Evolutionary conservation across 2,888 invertebrate species (phyloP).

Genomic region (Chalcis sispes): DNA sequence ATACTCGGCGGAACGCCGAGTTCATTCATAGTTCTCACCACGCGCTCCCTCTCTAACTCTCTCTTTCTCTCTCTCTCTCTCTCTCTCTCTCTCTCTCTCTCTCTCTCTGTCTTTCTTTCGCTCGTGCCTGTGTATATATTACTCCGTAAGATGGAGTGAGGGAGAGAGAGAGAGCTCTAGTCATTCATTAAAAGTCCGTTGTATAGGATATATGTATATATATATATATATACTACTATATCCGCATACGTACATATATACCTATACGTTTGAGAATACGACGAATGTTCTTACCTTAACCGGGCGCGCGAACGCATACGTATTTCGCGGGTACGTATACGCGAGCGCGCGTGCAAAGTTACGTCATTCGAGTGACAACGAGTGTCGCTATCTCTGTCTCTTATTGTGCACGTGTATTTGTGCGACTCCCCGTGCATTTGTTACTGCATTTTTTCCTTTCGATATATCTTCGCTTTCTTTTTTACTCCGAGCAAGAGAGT

Average conservation of each 20-base stretch:
- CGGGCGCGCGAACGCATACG: slow-evolving; percentile 25
- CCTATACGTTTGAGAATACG: background rate
- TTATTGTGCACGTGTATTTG: background rate
- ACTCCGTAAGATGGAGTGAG: too few species aligned
- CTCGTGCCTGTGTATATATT: background rate
- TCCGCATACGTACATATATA: too few species aligned
- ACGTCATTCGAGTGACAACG: background rate
- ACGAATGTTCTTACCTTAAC: slow-evolving; percentile 9
- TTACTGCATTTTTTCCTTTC: background rate
- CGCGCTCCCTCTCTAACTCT: background rate
- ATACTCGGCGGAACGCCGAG: slow-evolving; percentile 52
- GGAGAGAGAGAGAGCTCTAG: too few species aligned
- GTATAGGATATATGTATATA: too few species aligned
- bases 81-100: slow-evolving; percentile 15
- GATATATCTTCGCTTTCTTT: too few species aligned
- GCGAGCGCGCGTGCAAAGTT: background rate
- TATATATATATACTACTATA: too few species aligned
- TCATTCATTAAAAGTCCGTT: slow-evolving; percentile 33
- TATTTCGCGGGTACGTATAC: background rate
- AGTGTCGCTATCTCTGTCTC: too few species aligned
- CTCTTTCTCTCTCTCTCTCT: slow-evolving; percentile 14
- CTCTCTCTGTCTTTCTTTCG: slow-evolving; percentile 28
- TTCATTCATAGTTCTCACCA: slow-evolving; percentile 72
- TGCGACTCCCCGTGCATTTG: too few species aligned
- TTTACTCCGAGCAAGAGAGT: too few species aligned